These are phyloP conservation scores for Xylocopa sonorina DNA, from an alignment of 1,140 invertebrate species.

Conservation along the genomic window DNA sequence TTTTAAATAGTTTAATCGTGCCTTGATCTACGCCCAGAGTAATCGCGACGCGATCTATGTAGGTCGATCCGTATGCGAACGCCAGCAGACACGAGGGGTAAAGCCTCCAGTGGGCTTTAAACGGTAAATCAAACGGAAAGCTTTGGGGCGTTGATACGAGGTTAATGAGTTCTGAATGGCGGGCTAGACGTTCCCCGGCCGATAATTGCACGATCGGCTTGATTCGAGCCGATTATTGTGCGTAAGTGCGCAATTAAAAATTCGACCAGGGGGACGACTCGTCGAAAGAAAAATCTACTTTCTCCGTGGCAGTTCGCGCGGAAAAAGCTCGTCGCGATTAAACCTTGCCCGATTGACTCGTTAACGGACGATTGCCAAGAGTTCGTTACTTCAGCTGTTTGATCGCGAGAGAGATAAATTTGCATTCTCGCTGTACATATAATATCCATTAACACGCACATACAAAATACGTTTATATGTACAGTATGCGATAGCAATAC, in stretches of 20 bases:
- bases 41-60: conserved; percentile 38
- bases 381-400: too few species aligned
- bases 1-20: neutral
- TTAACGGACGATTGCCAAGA: neutral
- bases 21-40: neutral
- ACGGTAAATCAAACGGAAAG: conserved; percentile 2
- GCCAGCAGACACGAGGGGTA: conserved; percentile 4
- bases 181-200: neutral
- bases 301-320: neutral
- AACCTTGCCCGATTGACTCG: neutral
- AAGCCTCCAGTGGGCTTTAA: conserved; percentile 20
- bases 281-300: too few species aligned
- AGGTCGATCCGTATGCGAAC: conserved; percentile 28
- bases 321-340: neutral
- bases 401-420: too few species aligned
- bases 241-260: neutral
- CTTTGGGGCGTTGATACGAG: neutral
- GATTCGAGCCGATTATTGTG: neutral
- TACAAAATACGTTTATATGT: too few species aligned
- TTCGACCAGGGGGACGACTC: neutral
- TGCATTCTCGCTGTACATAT: too few species aligned
- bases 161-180: neutral
- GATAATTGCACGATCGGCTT: conserved; percentile 4
- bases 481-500: too few species aligned
- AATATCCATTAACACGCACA: too few species aligned